A percentile compares a stretch with the other conserved stretches of the same genome.
These are phyloP conservation scores for Mixornis gularis DNA, from an alignment of 2,113 vertebrate species.

Conservation along the genomic window DNA sequence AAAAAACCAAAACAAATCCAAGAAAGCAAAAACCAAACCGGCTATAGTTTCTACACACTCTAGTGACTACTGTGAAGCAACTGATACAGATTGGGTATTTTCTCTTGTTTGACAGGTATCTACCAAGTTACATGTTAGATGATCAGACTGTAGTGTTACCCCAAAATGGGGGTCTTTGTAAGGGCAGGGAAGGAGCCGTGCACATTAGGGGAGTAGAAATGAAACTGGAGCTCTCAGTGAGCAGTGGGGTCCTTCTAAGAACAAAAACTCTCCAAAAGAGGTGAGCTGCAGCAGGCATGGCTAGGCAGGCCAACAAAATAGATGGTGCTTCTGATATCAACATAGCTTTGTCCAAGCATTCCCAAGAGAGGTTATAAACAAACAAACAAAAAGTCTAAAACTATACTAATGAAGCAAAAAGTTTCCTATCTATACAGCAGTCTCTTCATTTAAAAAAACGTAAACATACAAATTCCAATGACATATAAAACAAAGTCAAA, in stretches of 20 bases:
- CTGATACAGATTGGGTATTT: slow-evolving; percentile 68
- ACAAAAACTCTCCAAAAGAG: slow-evolving; percentile 65
- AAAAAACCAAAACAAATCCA: neutral
- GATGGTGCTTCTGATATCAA: slow-evolving; percentile 77
- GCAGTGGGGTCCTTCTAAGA: slow-evolving; percentile 66
- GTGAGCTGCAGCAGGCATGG: slow-evolving; percentile 62
- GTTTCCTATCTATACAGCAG: slow-evolving; percentile 82
- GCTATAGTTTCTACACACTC: slow-evolving; percentile 71
- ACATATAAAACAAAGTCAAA: slow-evolving; percentile 89
- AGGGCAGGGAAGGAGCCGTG: slow-evolving; percentile 62
- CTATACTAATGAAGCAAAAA: slow-evolving; percentile 84
- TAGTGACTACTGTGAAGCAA: slow-evolving; percentile 70
- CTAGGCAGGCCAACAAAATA: slow-evolving; percentile 81
- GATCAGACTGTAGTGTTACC: slow-evolving; percentile 71
- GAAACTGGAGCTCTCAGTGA: slow-evolving; percentile 62
- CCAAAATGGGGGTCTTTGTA: slow-evolving; percentile 57
- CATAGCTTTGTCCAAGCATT: slow-evolving; percentile 84
- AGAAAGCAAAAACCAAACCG: neutral
- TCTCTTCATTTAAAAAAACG: slow-evolving; percentile 75
- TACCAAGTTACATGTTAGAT: slow-evolving; percentile 76
- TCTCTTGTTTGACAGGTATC: slow-evolving; percentile 70
- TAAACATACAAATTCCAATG: slow-evolving; percentile 87
- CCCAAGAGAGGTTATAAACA: slow-evolving; percentile 73
- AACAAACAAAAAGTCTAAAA: slow-evolving; percentile 73
- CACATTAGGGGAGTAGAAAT: slow-evolving; percentile 63